Conservation (phyloP, 1,140 invertebrate genomes). For the Lasioglossum albipes region DNA sequence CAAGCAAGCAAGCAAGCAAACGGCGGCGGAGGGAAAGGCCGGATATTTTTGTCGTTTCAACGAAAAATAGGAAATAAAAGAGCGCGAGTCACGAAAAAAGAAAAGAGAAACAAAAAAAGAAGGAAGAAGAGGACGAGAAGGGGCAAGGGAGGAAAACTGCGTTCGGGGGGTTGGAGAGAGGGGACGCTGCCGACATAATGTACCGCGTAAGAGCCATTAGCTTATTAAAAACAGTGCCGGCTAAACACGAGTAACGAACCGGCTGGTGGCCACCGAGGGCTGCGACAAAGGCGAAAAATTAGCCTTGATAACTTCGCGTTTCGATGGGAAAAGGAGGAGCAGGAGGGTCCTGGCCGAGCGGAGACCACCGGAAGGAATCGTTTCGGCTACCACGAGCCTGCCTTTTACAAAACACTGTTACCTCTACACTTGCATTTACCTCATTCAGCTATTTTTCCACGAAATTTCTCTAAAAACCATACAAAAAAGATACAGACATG, state of each 20-base stretch:
- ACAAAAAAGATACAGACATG: too few relatives aligned
- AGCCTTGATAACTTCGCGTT: conserved; percentile 74
- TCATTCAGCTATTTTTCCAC: too few relatives aligned
- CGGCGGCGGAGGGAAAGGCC: conserved; percentile 1
- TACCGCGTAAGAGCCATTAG: conserved; percentile 77
- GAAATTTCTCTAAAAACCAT: too few relatives aligned
- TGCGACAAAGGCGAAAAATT: conserved; percentile 75
- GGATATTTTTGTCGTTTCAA: conserved; percentile 61
- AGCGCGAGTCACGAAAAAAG: conserved; percentile 51
- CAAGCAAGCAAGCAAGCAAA: conserved; percentile 6
- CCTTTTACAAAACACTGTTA: conserved; percentile 37
- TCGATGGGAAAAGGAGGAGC: conserved; percentile 56
- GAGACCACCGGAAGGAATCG: conserved; percentile 27
- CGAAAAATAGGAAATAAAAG: conserved; percentile 59
- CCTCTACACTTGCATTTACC: not conserved
- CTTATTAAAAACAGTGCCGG: conserved; percentile 77
- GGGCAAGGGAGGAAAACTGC: not conserved
- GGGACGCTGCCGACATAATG: conserved; percentile 65
- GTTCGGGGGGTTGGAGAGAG: conserved; percentile 43
- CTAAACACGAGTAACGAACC: conserved; percentile 68
- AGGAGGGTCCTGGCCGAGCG: not conserved
- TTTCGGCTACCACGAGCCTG: conserved; percentile 36
- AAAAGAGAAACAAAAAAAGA: conserved; percentile 37
- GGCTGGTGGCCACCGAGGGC: conserved; percentile 57
- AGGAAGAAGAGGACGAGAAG: not conserved